Percentiles rank a stretch among this genome's conserved stretches.
These are phyloP conservation scores for Orbicella faveolata DNA, from an alignment of 64 coral and sea anemone species.

Conservation along the genomic window DNA sequence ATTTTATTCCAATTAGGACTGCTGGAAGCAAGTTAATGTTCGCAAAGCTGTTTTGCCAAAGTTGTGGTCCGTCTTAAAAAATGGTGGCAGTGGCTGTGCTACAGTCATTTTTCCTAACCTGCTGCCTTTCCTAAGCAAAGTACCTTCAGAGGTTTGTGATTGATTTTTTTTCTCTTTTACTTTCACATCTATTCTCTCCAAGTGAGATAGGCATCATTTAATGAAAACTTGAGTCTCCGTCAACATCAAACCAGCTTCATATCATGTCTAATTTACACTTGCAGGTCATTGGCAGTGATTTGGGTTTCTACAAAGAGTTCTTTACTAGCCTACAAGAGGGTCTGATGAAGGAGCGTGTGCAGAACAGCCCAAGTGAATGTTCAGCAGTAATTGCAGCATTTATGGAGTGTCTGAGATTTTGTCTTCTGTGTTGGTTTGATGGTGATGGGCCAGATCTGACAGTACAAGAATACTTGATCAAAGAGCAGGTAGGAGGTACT, in stretches of 20 bases:
- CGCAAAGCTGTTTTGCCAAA: conserved; percentile 96
- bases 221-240: background rate
- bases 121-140: conserved; percentile 83
- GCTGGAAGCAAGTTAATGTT: conserved; percentile 94
- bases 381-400: conserved; percentile 73
- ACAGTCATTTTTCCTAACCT: conserved; percentile 72
- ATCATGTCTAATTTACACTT: background rate
- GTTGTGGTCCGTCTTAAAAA: conserved; percentile 77
- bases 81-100: conserved; percentile 86
- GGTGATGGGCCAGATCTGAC: background rate
- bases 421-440: conserved; percentile 25
- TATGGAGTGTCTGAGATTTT: conserved; percentile 94
- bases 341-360: conserved; percentile 51
- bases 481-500: conserved; percentile 62
- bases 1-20: conserved; percentile 67
- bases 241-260: background rate
- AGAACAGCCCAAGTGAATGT: conserved; percentile 77
- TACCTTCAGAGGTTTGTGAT: conserved; percentile 73
- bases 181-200: no score
- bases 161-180: no score
- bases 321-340: conserved; percentile 76
- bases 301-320: conserved; percentile 78
- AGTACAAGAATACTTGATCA: conserved; percentile 64
- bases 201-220: no score
- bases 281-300: conserved; percentile 50